Evolutionary conservation across 2,797 vertebrate species (phyloP).

Genomic region (Graptemys geographica): DNA sequence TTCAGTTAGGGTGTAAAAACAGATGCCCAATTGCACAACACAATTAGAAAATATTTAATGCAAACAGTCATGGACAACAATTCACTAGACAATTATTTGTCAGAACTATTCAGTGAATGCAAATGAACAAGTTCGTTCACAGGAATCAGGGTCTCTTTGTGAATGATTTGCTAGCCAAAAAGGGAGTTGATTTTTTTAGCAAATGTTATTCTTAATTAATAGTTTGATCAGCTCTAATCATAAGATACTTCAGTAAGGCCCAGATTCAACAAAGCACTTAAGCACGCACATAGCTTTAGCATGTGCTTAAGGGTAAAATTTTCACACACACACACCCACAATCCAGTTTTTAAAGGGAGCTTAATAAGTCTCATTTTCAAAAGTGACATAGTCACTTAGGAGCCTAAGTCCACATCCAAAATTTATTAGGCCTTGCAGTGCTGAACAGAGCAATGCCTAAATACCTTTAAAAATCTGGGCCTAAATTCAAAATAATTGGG

Average conservation of each 20-base stretch:
- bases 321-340: background rate
- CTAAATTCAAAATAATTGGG: background rate
- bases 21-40: background rate
- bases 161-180: background rate
- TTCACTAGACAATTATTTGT: background rate
- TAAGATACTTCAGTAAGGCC: background rate
- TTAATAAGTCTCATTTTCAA: background rate
- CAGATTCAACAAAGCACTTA: background rate
- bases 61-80: background rate
- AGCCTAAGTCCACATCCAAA: background rate
- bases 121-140: background rate
- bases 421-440: background rate
- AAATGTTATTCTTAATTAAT: background rate
- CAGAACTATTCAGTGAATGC: background rate
- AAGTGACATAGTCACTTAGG: background rate
- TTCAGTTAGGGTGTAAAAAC: background rate
- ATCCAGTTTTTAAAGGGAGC: background rate
- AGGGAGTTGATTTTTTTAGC: background rate
- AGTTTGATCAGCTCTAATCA: background rate
- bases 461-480: constrained; percentile 19
- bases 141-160: background rate
- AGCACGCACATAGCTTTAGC: background rate
- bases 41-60: background rate
- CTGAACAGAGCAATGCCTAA: constrained; percentile 17
- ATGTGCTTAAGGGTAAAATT: background rate